A percentile compares a stretch with the other conserved stretches of the same genome.
Conservation (phyloP, 2,113 vertebrate species). For the Capreolus pygargus region DNA sequence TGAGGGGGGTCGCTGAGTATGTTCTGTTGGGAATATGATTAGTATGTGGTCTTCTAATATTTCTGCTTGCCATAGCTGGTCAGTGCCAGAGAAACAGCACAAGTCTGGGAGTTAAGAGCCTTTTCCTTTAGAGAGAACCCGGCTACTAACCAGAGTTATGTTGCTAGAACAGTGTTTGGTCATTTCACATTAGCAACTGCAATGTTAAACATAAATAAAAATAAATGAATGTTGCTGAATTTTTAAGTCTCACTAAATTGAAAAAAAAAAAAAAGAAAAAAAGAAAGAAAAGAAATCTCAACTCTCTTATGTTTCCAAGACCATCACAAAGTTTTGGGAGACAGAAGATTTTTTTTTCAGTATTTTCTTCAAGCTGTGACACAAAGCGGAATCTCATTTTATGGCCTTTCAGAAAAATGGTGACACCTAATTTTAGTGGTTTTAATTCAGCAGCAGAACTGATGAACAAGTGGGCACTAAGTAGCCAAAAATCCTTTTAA, state of each 20-base stretch:
- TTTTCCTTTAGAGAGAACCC: not conserved
- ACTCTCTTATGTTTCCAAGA: not conserved
- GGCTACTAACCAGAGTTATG: not conserved
- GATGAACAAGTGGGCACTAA: not conserved
- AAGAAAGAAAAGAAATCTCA: rapidly evolving
- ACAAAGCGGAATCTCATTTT: not conserved
- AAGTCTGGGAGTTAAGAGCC: not conserved
- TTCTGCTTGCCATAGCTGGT: not conserved
- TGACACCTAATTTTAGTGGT: not conserved
- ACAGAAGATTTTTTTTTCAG: rapidly evolving
- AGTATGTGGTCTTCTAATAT: not conserved
- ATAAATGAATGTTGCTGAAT: not conserved
- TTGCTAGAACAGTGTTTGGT: not conserved
- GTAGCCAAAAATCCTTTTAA: not conserved
- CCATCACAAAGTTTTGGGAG: not conserved
- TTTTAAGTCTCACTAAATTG: not conserved
- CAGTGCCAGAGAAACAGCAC: rapidly evolving
- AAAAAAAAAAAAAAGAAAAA: not conserved
- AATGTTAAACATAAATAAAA: not conserved
- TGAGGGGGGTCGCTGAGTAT: rapidly evolving
- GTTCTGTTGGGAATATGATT: not conserved
- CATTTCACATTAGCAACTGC: not conserved
- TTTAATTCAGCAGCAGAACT: not conserved
- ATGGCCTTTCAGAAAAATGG: not conserved
- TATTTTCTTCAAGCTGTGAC: not conserved